These are phyloP conservation scores for Torymus auratus DNA, from an alignment of 2,888 invertebrate genomes.

Conservation along the genomic window DNA sequence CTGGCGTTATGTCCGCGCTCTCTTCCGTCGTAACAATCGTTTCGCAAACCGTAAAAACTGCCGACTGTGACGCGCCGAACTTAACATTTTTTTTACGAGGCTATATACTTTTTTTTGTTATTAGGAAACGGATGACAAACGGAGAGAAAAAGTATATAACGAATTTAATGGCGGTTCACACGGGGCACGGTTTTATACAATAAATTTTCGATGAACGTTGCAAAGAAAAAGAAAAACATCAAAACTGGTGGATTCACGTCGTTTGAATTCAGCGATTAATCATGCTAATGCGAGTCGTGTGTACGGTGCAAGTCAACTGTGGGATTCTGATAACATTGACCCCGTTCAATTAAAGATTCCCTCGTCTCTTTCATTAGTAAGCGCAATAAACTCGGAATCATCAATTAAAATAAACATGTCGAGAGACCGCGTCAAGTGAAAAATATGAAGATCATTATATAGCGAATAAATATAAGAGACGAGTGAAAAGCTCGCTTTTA, in stretches of 20 bases:
- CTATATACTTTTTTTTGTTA: neutral
- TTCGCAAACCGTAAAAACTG: conserved; percentile 28
- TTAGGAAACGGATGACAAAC: neutral
- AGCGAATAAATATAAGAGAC: too few species aligned
- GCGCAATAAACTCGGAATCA: neutral
- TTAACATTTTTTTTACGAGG: neutral
- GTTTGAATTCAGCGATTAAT: conserved; percentile 23
- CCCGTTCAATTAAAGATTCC: conserved; percentile 30
- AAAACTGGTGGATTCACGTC: neutral
- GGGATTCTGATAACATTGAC: conserved; percentile 20
- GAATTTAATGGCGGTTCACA: neutral
- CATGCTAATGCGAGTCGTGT: conserved; percentile 13
- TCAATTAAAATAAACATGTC: too few species aligned
- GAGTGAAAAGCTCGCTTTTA: too few species aligned
- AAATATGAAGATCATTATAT: too few species aligned
- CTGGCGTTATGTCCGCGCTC: conserved; percentile 8
- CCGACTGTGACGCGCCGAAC: neutral
- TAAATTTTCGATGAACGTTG: too few species aligned
- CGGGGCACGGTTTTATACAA: too few species aligned
- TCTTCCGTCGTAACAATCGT: conserved; percentile 1
- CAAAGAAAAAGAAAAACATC: neutral
- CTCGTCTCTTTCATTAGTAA: neutral
- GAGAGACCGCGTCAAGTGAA: too few species aligned
- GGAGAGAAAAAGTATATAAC: neutral
- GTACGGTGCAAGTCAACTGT: neutral